Conservation (phyloP, 2,797 vertebrate species). For the Rhinatrema bivittatum region DNA sequence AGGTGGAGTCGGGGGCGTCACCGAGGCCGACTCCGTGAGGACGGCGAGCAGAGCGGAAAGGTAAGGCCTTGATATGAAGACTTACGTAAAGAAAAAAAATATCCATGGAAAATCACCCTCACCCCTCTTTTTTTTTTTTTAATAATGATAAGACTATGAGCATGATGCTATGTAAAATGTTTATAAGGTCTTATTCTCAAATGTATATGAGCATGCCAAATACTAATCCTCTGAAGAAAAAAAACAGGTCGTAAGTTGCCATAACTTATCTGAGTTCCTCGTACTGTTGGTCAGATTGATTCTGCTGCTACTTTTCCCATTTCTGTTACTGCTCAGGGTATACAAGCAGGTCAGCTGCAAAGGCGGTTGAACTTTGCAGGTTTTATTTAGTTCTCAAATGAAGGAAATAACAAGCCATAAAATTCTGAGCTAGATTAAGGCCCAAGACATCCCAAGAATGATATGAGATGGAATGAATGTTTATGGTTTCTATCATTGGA, state of each 20-base stretch:
- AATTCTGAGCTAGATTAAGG: background rate
- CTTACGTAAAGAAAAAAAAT: background rate
- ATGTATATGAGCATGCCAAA: background rate
- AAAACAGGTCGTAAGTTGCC: background rate
- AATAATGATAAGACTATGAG: background rate
- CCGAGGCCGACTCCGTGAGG: no score
- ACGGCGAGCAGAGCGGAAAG: no score
- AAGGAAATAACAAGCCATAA: slow-evolving; percentile 6
- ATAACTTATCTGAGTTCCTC: background rate
- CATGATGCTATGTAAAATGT: slow-evolving; percentile 2
- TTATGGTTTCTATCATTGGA: slow-evolving; percentile 1
- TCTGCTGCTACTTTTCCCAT: slow-evolving; percentile 3
- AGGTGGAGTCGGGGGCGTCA: no score
- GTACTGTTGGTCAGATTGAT: slow-evolving; percentile 2
- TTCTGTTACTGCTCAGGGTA: slow-evolving; percentile 2
- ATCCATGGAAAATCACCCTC: background rate
- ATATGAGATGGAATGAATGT: slow-evolving; percentile 14
- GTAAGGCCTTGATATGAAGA: no score
- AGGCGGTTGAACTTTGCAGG: slow-evolving; percentile 5
- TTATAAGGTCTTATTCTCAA: background rate
- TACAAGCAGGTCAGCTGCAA: slow-evolving; percentile 2
- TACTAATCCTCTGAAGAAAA: background rate
- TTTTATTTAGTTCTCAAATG: background rate
- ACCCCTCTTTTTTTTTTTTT: background rate
- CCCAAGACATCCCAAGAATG: slow-evolving; percentile 6